These are phyloP conservation scores for Rhingia rostrata DNA, from an alignment of 2,888 invertebrate species.

Conservation along the genomic window DNA sequence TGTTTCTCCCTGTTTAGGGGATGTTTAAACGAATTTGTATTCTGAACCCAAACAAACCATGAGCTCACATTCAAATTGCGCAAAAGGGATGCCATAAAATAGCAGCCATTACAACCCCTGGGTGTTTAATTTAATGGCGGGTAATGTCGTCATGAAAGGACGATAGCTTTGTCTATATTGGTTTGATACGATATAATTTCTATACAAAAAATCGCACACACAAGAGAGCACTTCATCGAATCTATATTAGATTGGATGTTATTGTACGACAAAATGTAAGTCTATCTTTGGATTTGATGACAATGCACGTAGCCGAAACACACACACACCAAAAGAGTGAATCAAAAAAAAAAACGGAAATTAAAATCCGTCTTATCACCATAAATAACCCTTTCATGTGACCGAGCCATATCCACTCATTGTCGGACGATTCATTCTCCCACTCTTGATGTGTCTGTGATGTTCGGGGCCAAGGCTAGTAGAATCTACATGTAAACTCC, in stretches of 20 bases:
- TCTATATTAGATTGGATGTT: constrained; percentile 39
- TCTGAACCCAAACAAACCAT: constrained; percentile 25
- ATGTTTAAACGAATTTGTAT: background rate
- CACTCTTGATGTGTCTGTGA: constrained; percentile 31
- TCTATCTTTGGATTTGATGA: constrained; percentile 40
- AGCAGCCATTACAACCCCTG: constrained; percentile 51
- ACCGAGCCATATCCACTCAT: constrained; percentile 28
- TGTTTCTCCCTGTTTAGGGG: background rate
- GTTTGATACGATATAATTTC: background rate
- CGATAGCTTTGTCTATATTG: constrained; percentile 22
- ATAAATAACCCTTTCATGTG: constrained; percentile 64
- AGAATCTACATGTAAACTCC: constrained; percentile 22
- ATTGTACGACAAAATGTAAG: constrained; percentile 24
- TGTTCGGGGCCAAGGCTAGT: constrained; percentile 21
- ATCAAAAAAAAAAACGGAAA: constrained; percentile 59
- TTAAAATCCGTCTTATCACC: constrained; percentile 70
- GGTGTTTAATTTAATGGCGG: constrained; percentile 49
- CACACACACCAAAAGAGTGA: constrained; percentile 49
- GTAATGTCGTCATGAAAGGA: constrained; percentile 49
- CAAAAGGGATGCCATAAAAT: constrained; percentile 16
- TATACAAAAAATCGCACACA: constrained; percentile 11
- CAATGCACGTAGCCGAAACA: constrained; percentile 38
- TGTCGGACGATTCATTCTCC: constrained; percentile 9
- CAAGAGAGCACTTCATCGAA: constrained; percentile 40
- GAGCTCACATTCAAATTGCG: constrained; percentile 31